These are phyloP conservation scores for Microchrysa polita DNA, from an alignment of 2,888 invertebrate genomes.

Conservation along the genomic window DNA sequence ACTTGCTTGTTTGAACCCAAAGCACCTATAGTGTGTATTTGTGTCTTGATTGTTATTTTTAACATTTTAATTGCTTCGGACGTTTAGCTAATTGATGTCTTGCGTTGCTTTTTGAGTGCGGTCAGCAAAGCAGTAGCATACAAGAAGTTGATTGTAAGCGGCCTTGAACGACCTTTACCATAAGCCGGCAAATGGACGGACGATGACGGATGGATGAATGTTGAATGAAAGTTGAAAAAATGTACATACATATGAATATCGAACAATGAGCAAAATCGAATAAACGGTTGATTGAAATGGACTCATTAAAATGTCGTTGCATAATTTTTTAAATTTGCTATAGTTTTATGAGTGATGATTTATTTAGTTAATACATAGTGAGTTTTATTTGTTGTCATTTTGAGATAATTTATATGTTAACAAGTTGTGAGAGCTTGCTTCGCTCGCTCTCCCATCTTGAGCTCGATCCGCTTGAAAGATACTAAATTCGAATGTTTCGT, in stretches of 20 bases:
- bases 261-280: not conserved
- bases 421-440: no score
- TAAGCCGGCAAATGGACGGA: not conserved
- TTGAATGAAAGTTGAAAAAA: slow-evolving; percentile 5
- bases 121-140: no score
- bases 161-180: slow-evolving; percentile 36
- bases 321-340: not conserved
- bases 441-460: no score
- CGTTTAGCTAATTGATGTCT: not conserved
- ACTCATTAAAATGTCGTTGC: not conserved
- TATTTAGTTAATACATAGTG: no score
- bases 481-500: no score
- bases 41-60: not conserved
- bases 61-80: slow-evolving; percentile 11
- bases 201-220: slow-evolving; percentile 2
- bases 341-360: no score
- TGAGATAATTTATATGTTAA: no score
- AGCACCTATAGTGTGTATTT: not conserved
- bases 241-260: slow-evolving; percentile 19
- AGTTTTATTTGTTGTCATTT: no score
- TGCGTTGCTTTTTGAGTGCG: not conserved
- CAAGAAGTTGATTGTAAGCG: not conserved
- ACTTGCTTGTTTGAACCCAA: not conserved
- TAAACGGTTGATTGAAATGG: not conserved
- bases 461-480: no score